Evolutionary conservation across 1,140 invertebrate genomes (phyloP).

Genomic region (Zaprionus gabonicus): DNA sequence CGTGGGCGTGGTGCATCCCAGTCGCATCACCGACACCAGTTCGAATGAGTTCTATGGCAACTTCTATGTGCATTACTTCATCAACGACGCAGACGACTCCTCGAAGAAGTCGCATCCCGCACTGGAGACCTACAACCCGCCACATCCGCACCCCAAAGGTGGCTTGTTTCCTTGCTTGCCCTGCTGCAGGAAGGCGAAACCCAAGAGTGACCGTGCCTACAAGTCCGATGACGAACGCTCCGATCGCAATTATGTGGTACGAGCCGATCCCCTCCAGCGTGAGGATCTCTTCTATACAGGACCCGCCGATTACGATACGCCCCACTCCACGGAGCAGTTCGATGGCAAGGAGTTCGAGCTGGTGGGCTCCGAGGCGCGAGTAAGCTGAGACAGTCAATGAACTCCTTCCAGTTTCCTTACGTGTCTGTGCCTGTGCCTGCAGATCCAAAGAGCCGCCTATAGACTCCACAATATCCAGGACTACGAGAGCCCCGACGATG

Average conservation of each 20-base stretch:
- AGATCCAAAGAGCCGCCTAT: conserved; percentile 57
- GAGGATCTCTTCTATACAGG: conserved; percentile 79
- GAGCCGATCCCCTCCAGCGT: conserved; percentile 59
- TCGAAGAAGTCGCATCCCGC: neutral
- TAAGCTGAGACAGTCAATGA: conserved; percentile 7
- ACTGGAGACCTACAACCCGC: conserved; percentile 39
- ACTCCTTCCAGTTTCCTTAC: too few relatives aligned
- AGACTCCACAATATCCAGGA: conserved; percentile 49
- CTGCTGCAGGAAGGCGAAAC: neutral
- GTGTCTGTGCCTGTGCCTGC: too few relatives aligned
- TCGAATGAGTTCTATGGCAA: conserved; percentile 72
- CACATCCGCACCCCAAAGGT: neutral
- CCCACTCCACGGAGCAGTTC: conserved; percentile 45
- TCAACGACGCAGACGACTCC: conserved; percentile 24
- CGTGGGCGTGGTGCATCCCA: conserved; percentile 48
- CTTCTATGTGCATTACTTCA: conserved; percentile 66
- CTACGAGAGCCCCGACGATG: conserved; percentile 12
- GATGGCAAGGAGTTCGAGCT: conserved; percentile 62
- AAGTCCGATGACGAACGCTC: neutral
- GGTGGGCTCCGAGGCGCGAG: conserved; percentile 44
- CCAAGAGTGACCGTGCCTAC: too few relatives aligned
- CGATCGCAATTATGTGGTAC: conserved; percentile 54
- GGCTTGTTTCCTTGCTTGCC: neutral
- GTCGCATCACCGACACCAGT: conserved; percentile 14
- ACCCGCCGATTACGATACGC: conserved; percentile 46